Conservation (phyloP, 2,113 vertebrate genomes). For the Charina bottae region DNA sequence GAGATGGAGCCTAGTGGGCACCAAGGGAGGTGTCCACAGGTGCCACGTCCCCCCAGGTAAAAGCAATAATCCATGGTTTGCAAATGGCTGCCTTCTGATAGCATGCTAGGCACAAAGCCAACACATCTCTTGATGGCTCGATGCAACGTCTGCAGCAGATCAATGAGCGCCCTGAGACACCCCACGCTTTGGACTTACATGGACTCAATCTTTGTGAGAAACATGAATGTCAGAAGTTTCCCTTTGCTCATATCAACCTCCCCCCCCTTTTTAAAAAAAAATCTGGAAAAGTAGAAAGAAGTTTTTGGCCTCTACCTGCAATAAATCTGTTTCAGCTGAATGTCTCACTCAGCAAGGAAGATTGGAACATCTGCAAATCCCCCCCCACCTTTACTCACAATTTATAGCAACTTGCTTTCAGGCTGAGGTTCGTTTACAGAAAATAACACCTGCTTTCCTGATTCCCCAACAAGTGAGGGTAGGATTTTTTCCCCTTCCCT, state of each 20-base stretch:
- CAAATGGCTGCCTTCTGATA: background rate
- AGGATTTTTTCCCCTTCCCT: slow-evolving; percentile 58
- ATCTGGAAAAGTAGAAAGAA: background rate
- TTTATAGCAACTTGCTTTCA: slow-evolving; percentile 61
- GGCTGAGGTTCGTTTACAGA: slow-evolving; percentile 72
- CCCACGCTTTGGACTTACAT: background rate
- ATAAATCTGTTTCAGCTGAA: slow-evolving; percentile 22
- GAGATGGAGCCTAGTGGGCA: background rate
- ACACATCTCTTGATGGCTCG: background rate
- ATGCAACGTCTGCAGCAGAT: background rate
- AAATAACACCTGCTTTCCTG: slow-evolving; percentile 73
- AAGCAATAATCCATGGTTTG: background rate
- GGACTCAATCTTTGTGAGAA: background rate
- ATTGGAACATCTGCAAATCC: slow-evolving; percentile 57
- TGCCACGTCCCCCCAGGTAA: background rate
- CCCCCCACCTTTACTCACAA: slow-evolving; percentile 45
- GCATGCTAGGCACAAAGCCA: background rate
- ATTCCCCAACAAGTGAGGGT: slow-evolving; percentile 50
- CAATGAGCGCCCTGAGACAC: background rate
- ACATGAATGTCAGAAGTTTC: background rate
- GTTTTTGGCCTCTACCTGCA: background rate
- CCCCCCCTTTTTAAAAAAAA: background rate
- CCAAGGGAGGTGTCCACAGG: background rate
- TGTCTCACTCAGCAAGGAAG: slow-evolving; percentile 40
- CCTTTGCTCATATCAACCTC: background rate